Base-by-base conservation (phyloP, 2,113 vertebrate genomes). In the Sturnus vulgaris region DNA sequence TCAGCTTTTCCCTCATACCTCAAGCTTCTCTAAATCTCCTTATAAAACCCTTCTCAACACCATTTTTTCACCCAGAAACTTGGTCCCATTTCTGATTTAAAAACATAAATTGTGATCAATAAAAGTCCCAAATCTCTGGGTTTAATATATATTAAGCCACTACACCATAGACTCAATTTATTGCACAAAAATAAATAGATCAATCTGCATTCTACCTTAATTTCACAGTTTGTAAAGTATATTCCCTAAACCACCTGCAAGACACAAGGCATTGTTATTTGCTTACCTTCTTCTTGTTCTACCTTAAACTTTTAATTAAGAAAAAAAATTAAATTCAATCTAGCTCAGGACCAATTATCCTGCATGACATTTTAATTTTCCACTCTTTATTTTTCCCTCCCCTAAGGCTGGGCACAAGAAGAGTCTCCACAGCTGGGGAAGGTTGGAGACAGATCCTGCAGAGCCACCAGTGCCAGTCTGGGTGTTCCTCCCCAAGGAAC, bases 331-430 rank as follows among this genome's bases (percentile, higher is more conserved):
- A 85, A 52, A 87, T 47, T 69, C 77, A 57, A 92, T 23, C 24
- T 46, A 63, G 30, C 22, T 89, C 71, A 93, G 35, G 60, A 69
- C 22, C 47, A 78, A 90, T 90, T 86, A 88, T 70, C 68, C 60
- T 49, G 33, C 55, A 20, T 47, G 82, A 95, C 60, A 95, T 55
- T 70, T 27, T 83, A 42, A 90, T 96, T 93, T 90, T 86, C 85
- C 72, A 81, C 68, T 70, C 80, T 73, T 40, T 56, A 90, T 75
- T 46, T 81, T 73, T 82, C 25, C 55, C 27, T 70, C 39, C 86
- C 68, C 79, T 46, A 27, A 88, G 75, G 59, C 66, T 1, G 1
- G 75, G 64, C 50, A 66, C 6, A 30, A 31, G 25, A 55, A 42
- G 50, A 28, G 24, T 39, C 71, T 77, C 59, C 59, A 55, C 15